A percentile compares a stretch with the other conserved stretches of the same genome.
Conservation (phyloP, 2,888 invertebrate genomes). For the Chorisops tibialis region DNA sequence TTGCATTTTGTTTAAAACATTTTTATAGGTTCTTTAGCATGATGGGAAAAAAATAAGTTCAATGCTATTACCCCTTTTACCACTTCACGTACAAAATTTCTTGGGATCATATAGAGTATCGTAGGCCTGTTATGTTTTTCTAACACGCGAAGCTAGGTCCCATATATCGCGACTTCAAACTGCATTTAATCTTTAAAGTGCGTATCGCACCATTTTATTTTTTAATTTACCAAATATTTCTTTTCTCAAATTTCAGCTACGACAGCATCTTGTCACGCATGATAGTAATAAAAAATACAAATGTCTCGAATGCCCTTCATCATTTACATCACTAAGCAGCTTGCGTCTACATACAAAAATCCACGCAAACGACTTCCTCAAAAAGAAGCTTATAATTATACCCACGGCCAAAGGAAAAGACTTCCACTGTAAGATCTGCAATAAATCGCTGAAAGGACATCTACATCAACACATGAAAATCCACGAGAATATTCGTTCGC, state of each 20-base stretch:
- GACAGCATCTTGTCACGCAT: conserved; percentile 72
- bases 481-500: conserved; percentile 69
- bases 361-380: conserved; percentile 64
- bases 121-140: no score
- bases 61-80: no score
- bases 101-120: no score
- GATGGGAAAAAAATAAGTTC: no score
- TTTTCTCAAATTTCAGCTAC: conserved; percentile 42
- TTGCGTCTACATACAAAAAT: conserved; percentile 63
- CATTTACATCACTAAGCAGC: conserved; percentile 65
- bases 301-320: conserved; percentile 68
- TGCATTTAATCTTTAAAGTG: no score
- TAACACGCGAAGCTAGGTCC: no score
- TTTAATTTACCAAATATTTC: no score
- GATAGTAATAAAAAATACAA: conserved; percentile 68
- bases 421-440: conserved; percentile 76
- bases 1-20: no score
- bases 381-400: conserved; percentile 61
- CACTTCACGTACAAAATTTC: no score
- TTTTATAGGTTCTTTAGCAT: no score
- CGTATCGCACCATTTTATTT: no score
- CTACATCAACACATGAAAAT: conserved; percentile 78
- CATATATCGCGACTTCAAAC: no score
- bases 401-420: conserved; percentile 61
- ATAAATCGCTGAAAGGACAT: conserved; percentile 77